Conservation (phyloP, 1,140 invertebrate genomes). For the Aphelenchoides fujianensis region DNA sequence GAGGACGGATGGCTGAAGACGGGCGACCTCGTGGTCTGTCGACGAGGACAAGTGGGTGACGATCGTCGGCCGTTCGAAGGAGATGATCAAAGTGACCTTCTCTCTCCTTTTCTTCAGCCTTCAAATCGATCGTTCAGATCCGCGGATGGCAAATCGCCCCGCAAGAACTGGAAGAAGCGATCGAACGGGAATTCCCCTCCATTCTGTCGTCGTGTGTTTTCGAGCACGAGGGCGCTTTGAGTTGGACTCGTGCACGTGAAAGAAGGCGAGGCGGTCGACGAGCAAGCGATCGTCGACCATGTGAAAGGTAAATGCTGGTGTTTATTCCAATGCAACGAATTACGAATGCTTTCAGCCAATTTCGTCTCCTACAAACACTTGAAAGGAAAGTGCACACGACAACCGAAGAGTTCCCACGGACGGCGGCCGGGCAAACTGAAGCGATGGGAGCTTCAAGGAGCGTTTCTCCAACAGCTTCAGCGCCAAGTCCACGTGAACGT, state of each 20-base stretch:
- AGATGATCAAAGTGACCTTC: conserved; percentile 24
- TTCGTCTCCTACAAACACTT: conserved; percentile 32
- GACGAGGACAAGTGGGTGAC: conserved; percentile 22
- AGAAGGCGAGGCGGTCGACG: background rate
- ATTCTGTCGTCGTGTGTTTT: conserved; percentile 10
- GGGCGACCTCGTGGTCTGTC: conserved; percentile 18
- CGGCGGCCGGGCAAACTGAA: conserved; percentile 14
- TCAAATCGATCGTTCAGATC: background rate
- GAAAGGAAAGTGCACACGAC: background rate
- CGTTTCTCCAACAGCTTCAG: conserved; percentile 17
- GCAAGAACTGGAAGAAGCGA: conserved; percentile 27
- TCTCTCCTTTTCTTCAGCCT: too few species aligned
- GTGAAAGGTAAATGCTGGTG: conserved; percentile 21
- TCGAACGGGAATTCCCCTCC: conserved; percentile 8
- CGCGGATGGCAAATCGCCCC: conserved; percentile 28
- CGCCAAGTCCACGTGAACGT: conserved; percentile 37
- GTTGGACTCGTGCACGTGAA: conserved; percentile 7
- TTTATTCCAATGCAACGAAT: background rate
- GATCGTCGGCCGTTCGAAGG: conserved; percentile 25
- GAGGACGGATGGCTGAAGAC: conserved; percentile 26
- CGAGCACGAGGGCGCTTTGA: background rate
- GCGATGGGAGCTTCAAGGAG: background rate
- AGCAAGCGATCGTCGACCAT: conserved; percentile 14
- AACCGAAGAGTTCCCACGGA: conserved; percentile 7
- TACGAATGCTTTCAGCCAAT: conserved; percentile 25